Percentiles rank a stretch among this genome's conserved stretches.
These are phyloP conservation scores for Cheirogaleus medius DNA, from an alignment of 2,113 vertebrate species.

Conservation along the genomic window DNA sequence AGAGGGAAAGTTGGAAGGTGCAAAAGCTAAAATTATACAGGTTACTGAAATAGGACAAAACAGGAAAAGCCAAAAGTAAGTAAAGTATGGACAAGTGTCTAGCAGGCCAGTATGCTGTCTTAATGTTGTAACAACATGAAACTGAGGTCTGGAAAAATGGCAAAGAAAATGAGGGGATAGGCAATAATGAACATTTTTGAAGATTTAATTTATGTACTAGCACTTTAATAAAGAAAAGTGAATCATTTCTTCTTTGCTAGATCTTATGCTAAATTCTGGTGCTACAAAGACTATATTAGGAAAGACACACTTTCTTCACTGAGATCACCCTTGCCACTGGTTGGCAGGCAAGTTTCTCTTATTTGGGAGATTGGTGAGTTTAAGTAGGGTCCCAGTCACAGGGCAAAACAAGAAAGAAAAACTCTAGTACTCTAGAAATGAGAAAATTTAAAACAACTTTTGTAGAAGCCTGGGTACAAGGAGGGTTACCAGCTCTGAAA, in stretches of 20 bases:
- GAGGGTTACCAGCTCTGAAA: background rate
- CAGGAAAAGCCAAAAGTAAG: background rate
- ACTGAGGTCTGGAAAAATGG: background rate
- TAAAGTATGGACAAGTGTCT: background rate
- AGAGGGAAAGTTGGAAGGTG: background rate
- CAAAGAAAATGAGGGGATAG: accelerated
- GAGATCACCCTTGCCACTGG: too few species aligned
- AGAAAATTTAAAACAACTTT: background rate
- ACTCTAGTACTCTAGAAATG: background rate
- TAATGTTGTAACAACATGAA: background rate
- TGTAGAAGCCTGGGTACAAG: background rate
- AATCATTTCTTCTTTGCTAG: background rate
- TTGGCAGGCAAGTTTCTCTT: background rate
- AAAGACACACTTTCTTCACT: background rate
- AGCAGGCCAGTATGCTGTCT: background rate
- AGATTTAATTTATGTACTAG: background rate
- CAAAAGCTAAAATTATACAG: background rate
- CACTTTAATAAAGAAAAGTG: background rate
- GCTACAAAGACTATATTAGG: background rate
- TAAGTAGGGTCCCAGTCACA: background rate
- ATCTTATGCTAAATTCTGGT: background rate
- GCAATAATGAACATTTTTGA: background rate
- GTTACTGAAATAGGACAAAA: background rate
- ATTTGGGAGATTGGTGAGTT: background rate
- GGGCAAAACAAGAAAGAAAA: background rate